Evolutionary conservation across 2,113 vertebrate genomes (phyloP).

Genomic region (Nothobranchius kuhntae): DNA sequence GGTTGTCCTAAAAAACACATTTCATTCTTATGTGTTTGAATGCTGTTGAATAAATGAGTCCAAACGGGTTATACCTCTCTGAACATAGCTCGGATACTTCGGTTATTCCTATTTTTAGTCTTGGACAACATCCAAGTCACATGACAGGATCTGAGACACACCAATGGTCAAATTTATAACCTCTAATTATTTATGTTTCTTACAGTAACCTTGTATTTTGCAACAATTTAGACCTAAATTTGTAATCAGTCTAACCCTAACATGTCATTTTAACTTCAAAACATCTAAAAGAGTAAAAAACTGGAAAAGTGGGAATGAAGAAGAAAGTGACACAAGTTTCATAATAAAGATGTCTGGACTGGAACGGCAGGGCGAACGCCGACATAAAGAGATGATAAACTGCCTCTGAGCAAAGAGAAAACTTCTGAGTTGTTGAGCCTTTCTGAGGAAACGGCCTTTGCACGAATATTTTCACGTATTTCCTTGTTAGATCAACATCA

Average conservation of each 20-base stretch:
- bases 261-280: neutral
- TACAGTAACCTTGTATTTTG: neutral
- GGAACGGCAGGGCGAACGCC: neutral
- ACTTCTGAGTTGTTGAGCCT: too few relatives aligned
- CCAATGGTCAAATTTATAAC: neutral
- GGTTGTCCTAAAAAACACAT: too few relatives aligned
- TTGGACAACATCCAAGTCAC: neutral
- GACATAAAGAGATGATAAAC: too few relatives aligned
- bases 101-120: neutral
- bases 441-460: too few relatives aligned
- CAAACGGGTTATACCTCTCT: neutral
- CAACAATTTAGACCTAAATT: neutral
- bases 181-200: neutral
- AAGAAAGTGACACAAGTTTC: neutral
- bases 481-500: too few relatives aligned
- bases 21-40: too few relatives aligned
- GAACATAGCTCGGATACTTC: neutral
- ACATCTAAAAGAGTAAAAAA: neutral
- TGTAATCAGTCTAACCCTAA: neutral
- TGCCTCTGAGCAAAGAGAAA: too few relatives aligned
- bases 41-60: too few relatives aligned
- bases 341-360: neutral
- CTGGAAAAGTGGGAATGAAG: neutral
- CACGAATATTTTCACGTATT: too few relatives aligned
- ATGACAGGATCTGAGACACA: neutral